Base-by-base conservation (phyloP, 2,113 vertebrate genomes). In the Acinonyx jubatus region DNA sequence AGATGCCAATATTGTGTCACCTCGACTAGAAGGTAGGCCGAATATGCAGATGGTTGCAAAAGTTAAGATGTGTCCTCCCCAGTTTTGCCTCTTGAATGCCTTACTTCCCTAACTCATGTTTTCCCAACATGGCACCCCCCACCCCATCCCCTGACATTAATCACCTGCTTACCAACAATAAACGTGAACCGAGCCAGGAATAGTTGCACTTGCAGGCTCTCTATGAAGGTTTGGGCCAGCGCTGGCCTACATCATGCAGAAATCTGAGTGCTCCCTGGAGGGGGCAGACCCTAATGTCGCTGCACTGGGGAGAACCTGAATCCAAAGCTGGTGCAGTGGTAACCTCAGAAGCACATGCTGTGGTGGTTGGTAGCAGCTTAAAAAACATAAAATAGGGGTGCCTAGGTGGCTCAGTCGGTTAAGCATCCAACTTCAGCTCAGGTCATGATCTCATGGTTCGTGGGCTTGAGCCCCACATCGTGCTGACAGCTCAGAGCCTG, bases 331-430 rank as follows among this genome's bases (percentile, higher is more conserved):
- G 73, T 4, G 10, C 19, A 1, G 45, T 50, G 73, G 16, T 38
- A 33, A 57, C 15, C 19, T 7, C 4, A 69, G 87, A 1, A 57
- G 16, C 1, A 36, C 66, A n/a, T 0, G 4, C 73, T 0, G 0
- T n/a, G 45, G 29, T 16, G 7, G 48, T 29, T 50, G 48, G 65
- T 55, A 57, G 48, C 48, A 69, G 36, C 25, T 95, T 84, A 41
- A 19, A 74, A 68, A 66, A 80, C 55, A 61, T 66, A 29, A 14
- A 71, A 78, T 33, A 68, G 14, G 66, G 66, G 31, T 0, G 2
- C 66, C 14, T 68, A 31, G 66, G 31, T 68, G 66, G 66, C 66
- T 68, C 66, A 68, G 31, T 13, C 3, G 4, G 63, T 65, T 65
- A 61, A 61, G 7, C 21, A 23, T 23, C 7, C 18, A 21, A 61